Evolutionary conservation across 2,888 invertebrate genomes (phyloP).

Genomic region (Crioceris asparagi): DNA sequence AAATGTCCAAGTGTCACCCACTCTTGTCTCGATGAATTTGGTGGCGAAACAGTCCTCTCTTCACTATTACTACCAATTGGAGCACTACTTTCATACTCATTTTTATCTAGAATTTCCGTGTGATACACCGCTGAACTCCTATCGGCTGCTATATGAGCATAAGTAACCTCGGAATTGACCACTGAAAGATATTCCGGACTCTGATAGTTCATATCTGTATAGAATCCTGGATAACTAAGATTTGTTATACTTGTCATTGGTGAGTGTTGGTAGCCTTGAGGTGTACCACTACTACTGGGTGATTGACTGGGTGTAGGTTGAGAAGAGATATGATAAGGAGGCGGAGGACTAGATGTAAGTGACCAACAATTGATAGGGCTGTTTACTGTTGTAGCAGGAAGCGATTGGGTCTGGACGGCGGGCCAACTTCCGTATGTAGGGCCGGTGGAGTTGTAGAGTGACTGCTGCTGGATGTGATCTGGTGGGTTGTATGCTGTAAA

Average conservation of each 20-base stretch:
- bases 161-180: conserved; percentile 30
- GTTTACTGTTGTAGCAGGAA: conserved; percentile 33
- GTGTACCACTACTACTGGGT: conserved; percentile 25
- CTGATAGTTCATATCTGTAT: conserved; percentile 35
- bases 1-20: conserved; percentile 29
- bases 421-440: conserved; percentile 36
- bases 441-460: conserved; percentile 25
- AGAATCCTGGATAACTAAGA: conserved; percentile 34
- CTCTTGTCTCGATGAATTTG: conserved; percentile 28
- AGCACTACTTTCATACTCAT: conserved; percentile 22
- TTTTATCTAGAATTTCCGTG: conserved; percentile 26
- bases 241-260: conserved; percentile 34
- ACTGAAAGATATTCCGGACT: conserved; percentile 33
- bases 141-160: conserved; percentile 23
- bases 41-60: conserved; percentile 25
- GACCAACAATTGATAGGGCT: conserved; percentile 39
- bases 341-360: conserved; percentile 36
- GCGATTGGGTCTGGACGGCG: conserved; percentile 25
- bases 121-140: conserved; percentile 29
- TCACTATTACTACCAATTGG: conserved; percentile 14
- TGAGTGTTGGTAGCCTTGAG: conserved; percentile 28
- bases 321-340: conserved; percentile 33
- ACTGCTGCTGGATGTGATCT: conserved; percentile 37
- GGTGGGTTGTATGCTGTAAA: conserved; percentile 37
- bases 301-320: conserved; percentile 35